Conservation (phyloP, 2,888 invertebrate species). For the Volucella zonaria region DNA sequence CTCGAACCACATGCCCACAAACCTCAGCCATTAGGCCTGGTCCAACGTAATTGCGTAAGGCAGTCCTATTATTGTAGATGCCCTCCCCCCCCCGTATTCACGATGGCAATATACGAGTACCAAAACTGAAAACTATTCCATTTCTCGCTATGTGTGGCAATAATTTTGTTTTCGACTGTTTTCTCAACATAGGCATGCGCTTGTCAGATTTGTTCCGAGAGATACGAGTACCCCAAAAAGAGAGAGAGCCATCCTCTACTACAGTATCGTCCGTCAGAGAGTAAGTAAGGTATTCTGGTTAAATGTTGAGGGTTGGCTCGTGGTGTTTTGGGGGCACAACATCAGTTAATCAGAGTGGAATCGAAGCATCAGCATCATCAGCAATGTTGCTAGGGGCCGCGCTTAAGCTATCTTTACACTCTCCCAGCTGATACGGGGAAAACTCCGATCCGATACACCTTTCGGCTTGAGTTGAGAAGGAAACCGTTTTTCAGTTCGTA, state of each 20-base stretch:
- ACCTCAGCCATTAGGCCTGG: slow-evolving; percentile 19
- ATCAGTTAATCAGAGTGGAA: slow-evolving; percentile 61
- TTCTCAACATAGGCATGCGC: slow-evolving; percentile 57
- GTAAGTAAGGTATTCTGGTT: not conserved
- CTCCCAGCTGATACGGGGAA: slow-evolving; percentile 1
- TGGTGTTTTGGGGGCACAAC: slow-evolving; percentile 8
- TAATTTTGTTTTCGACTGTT: slow-evolving; percentile 53
- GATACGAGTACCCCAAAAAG: slow-evolving; percentile 20
- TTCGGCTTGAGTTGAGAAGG: slow-evolving; percentile 32
- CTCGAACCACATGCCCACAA: slow-evolving; percentile 8
- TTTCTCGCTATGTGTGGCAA: not conserved
- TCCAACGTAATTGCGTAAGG: slow-evolving; percentile 68
- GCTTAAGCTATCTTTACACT: slow-evolving; percentile 28
- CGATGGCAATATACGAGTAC: too few species aligned
- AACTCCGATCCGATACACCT: slow-evolving; percentile 55
- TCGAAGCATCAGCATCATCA: slow-evolving; percentile 61
- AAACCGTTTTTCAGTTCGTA: slow-evolving; percentile 63
- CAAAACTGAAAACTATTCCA: not conserved
- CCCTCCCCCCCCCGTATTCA: not conserved
- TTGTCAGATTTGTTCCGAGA: not conserved
- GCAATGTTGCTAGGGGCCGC: slow-evolving; percentile 59
- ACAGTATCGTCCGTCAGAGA: not conserved
- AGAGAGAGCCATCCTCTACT: slow-evolving; percentile 2
- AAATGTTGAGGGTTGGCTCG: slow-evolving; percentile 53
- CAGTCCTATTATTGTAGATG: not conserved